Evolutionary conservation across 2,113 vertebrate species (phyloP), one percentile per base, ranked within the genome.

Genomic region (Heterotis niloticus): DNA sequence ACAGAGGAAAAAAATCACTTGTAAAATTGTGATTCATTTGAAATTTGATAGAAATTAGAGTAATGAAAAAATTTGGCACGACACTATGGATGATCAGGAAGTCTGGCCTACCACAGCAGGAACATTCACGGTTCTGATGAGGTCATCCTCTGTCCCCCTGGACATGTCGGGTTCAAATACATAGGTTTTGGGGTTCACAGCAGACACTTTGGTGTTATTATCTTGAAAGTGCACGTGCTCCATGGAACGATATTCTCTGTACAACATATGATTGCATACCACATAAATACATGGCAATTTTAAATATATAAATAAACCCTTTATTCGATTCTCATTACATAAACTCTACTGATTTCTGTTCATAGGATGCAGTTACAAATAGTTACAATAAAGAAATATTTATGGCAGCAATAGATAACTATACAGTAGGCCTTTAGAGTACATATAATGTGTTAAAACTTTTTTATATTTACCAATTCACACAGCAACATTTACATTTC

Each of bases 111-210:
- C 98, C 95, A 98, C 66, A 9, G 91, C 94, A 81, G 97, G 98
- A 83, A 99, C 91, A 90, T 97, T 97, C 78, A 96, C 18, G 0
- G 97, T 98, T 84, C 96, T 92, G 80, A 99, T 93, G 76, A 93
- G 86, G 82, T 99, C 96, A 56, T 88, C 88, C 70, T 98, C 93
- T 62, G 95, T 90, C 77, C 96, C 96, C 28, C 91, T 85, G 26
- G 97, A 98, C 84, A 95, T 94, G 81, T 94, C 79, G 14, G 67
- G 90, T 70, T 95, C 90, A 84, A 99, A 98, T 26, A 98, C 82
- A 4, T 98, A 99, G 0, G 94, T 94, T 87, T 95, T 98, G 5
- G 93, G 94, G 83, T 92, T 97, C 64, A 96, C 87, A 54, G 97
- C 94, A 44, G 94, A 88, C 10, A 99, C 91, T 89, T 92, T 94